Evolutionary conservation across 2,888 invertebrate species (phyloP), one percentile per base, ranked within the genome.

Genomic region (Ptilodon capucinus): DNA sequence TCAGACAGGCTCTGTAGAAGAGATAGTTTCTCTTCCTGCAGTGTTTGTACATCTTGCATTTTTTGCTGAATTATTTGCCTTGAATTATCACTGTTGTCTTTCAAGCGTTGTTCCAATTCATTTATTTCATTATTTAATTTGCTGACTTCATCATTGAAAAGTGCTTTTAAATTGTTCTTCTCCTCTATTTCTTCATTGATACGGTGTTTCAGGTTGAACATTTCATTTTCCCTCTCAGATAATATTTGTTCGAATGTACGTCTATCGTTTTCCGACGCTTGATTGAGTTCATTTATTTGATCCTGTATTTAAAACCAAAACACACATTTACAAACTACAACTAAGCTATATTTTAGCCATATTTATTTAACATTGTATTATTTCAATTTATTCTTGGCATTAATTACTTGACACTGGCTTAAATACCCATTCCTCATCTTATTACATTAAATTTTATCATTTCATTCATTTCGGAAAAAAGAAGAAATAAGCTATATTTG

Each of bases 21-120:
- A 1, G 80, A 80, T 2, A 84, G 30, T 60, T 88, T 87, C 44
- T 88, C 86, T 64, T 88, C 86, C 51, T 87, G 84, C 30, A 88
- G 60, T 13, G 65, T 80, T 72, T 86, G 69, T 52, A 87, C 84
- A 54, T 90, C 86, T 42, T 73, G 60, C 59, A 80, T 69, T 49
- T 86, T 86, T 4, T 71, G 65, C 43, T 86, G 80, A 53, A 86
- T 77, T 11, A 71, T 63, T 41, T 60, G 48, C 46, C 71, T 74
- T 2, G 76, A 77, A 51, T 71, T 72, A 42, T 82, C 77, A 44
- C 60, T 71, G 36, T 76, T 80, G 28, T 81, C 78, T 60, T 73
- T 81, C 8, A 86, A 54, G 38, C 74, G 79, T 51, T 81, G 85
- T 54, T 84, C 84, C 16, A 88, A 54, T 70, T 87, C 86, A 67